Conservation (phyloP, 2,113 vertebrate genomes). For the Ariopsis seemanni region DNA sequence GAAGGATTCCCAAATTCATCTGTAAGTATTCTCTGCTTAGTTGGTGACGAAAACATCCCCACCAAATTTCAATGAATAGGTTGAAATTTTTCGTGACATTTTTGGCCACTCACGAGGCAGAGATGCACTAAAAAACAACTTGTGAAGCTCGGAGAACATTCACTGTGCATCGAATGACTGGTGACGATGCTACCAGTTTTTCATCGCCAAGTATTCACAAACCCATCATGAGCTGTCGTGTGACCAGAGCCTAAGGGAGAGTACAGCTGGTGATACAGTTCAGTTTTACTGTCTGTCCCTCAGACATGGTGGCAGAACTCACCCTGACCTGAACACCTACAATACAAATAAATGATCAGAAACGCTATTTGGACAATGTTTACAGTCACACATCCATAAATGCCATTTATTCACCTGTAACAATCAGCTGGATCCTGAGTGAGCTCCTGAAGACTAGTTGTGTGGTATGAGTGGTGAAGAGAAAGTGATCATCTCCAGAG, state of each 20-base stretch:
- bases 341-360: not conserved
- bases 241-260: not conserved
- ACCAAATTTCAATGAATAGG: too few species aligned
- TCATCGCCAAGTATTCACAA: too few species aligned
- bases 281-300: constrained; percentile 2
- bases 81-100: too few species aligned
- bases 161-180: too few species aligned
- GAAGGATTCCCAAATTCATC: too few species aligned
- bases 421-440: not conserved
- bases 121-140: too few species aligned
- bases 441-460: not conserved
- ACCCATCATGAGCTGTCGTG: too few species aligned
- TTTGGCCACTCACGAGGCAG: too few species aligned
- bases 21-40: too few species aligned
- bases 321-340: constrained; percentile 17
- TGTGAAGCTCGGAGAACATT: too few species aligned
- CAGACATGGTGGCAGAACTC: not conserved
- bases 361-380: not conserved
- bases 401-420: constrained; percentile 11
- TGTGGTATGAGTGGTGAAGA: not conserved
- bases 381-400: not conserved
- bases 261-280: constrained; percentile 35
- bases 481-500: constrained; percentile 36
- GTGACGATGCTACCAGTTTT: too few species aligned
- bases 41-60: too few species aligned